Percentiles rank a stretch among this genome's conserved stretches.
These are phyloP conservation scores for Virgularia gustaviana DNA, from an alignment of 92 coral and sea anemone genomes.

Conservation along the genomic window DNA sequence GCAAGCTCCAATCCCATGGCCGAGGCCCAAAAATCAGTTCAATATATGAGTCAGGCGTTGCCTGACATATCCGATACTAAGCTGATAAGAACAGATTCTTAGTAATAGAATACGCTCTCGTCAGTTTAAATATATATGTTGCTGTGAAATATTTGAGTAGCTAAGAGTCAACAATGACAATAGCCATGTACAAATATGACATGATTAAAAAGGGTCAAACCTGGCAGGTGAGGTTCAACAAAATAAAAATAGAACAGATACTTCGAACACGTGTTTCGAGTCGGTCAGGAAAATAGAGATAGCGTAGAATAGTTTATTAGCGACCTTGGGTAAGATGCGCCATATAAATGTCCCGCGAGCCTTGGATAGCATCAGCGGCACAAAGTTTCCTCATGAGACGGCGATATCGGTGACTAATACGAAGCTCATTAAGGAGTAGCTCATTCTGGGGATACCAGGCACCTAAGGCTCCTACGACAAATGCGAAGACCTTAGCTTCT, in stretches of 20 bases:
- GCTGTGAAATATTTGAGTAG: too few relatives aligned
- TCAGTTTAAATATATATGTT: too few relatives aligned
- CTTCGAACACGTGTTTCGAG: slow-evolving; percentile 20
- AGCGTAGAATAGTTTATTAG: neutral
- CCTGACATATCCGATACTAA: too few relatives aligned
- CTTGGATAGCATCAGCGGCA: neutral
- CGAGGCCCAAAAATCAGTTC: too few relatives aligned
- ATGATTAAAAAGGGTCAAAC: too few relatives aligned
- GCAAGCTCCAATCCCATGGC: too few relatives aligned
- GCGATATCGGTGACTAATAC: neutral
- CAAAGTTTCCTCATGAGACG: neutral
- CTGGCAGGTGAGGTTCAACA: too few relatives aligned
- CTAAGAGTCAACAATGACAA: too few relatives aligned
- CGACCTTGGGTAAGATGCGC: neutral
- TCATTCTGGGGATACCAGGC: slow-evolving; percentile 16
- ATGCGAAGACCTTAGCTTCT: neutral
- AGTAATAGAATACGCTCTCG: too few relatives aligned
- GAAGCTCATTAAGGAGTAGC: neutral
- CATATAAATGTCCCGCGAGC: slow-evolving; percentile 4
- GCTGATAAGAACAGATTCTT: too few relatives aligned
- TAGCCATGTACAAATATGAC: too few relatives aligned
- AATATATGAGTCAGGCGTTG: too few relatives aligned
- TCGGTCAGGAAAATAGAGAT: slow-evolving; percentile 18
- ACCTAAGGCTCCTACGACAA: slow-evolving; percentile 35
- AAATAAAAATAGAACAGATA: slow-evolving; percentile 11